Conservation (phyloP, 2,113 vertebrate species). For the Brienomyrus brachyistius region DNA sequence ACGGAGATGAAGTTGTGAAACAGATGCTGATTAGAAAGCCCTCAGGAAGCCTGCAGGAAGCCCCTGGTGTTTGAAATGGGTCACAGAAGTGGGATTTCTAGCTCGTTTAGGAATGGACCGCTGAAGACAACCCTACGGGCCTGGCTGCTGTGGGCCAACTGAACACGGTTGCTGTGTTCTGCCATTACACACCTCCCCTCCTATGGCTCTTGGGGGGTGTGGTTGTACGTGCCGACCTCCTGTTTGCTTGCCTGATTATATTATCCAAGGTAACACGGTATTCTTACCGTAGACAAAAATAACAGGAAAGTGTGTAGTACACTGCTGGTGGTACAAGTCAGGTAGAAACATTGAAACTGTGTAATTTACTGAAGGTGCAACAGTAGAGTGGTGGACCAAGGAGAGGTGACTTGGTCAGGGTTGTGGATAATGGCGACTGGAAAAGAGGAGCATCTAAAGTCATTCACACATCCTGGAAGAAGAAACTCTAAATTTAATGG, state of each 20-base stretch:
- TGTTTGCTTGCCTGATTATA: background rate
- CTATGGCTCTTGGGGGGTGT: background rate
- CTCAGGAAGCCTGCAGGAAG: background rate
- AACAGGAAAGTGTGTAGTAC: background rate
- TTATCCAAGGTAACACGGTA: no score
- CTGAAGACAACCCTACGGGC: background rate
- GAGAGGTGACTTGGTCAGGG: background rate
- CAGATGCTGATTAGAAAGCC: background rate
- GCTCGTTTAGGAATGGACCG: background rate
- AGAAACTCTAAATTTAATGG: background rate
- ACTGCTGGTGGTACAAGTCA: background rate
- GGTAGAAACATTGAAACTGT: background rate
- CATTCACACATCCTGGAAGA: background rate
- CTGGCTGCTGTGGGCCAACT: background rate
- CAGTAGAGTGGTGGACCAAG: background rate
- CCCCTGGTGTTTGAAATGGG: background rate
- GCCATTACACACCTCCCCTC: background rate
- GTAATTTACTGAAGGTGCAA: background rate
- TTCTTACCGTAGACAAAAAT: background rate
- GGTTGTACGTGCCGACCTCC: background rate
- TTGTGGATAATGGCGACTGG: background rate
- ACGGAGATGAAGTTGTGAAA: background rate
- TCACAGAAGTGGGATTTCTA: background rate
- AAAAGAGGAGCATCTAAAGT: background rate
- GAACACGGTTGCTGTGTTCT: background rate